phyloP scores from a whole-genome alignment of 2,888 invertebrate genomes.

The Fissipunctia ypsillon region DNA sequence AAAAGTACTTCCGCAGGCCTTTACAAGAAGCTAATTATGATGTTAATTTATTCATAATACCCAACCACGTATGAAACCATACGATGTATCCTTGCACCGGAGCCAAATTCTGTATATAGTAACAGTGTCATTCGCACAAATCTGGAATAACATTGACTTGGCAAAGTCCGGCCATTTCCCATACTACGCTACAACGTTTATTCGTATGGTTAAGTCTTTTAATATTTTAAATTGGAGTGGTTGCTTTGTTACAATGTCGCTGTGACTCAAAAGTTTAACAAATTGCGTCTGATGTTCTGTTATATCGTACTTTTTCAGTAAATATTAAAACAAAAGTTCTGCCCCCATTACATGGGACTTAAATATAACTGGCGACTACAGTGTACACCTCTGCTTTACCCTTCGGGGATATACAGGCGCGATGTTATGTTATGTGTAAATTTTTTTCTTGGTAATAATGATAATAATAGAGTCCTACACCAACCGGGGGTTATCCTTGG shows the following conservation, averaged over 20 bases:
- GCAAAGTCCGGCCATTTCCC: conserved; percentile 63
- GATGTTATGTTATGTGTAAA: no score
- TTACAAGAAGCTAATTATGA: no score
- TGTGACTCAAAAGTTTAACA: background rate
- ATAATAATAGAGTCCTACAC: no score
- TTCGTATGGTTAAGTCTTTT: conserved; percentile 36
- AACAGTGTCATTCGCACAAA: conserved; percentile 66
- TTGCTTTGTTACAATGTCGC: conserved; percentile 1
- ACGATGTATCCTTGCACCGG: conserved; percentile 34
- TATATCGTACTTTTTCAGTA: background rate
- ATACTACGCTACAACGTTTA: conserved; percentile 41
- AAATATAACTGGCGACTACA: no score
- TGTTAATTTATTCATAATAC: no score
- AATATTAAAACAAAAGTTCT: background rate
- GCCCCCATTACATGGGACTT: no score
- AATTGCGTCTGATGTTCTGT: background rate
- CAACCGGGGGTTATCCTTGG: no score
- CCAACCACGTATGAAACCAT: no score
- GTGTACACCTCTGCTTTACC: no score
- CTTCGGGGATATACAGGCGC: no score
- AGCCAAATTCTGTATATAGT: conserved; percentile 52
- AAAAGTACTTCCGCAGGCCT: no score
- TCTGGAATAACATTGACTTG: conserved; percentile 68
- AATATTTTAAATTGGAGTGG: conserved; percentile 34
- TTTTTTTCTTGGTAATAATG: no score